Percentiles rank a stretch among this genome's conserved stretches.
Conservation (phyloP, 1,140 invertebrate genomes). For the Spodoptera frugiperda region DNA sequence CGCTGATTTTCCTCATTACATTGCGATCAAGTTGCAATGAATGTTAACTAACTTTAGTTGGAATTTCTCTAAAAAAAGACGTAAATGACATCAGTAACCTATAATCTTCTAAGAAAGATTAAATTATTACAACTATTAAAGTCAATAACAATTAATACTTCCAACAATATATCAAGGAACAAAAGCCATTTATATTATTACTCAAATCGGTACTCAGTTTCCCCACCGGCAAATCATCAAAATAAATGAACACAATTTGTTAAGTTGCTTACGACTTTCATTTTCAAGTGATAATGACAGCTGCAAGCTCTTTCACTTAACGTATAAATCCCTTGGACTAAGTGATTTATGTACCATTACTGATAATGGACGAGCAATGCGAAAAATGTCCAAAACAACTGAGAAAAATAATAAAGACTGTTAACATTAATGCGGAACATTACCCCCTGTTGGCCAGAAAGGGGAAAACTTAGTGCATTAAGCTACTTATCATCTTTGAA, state of each 20-base stretch:
- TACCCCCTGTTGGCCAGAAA: slow-evolving; percentile 8
- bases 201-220: slow-evolving; percentile 5
- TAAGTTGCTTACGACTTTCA: slow-evolving; percentile 26
- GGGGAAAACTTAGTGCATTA: slow-evolving; percentile 34
- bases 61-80: too few relatives aligned
- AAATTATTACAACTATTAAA: too few relatives aligned
- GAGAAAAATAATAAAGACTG: slow-evolving; percentile 35
- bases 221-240: slow-evolving; percentile 3
- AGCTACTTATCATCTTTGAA: slow-evolving; percentile 16
- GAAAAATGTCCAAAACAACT: slow-evolving; percentile 34
- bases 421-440: slow-evolving; percentile 27
- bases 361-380: slow-evolving; percentile 26
- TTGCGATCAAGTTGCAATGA: too few relatives aligned
- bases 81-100: too few relatives aligned
- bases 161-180: slow-evolving; percentile 4
- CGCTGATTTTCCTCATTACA: too few relatives aligned
- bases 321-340: background rate
- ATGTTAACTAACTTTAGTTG: too few relatives aligned
- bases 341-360: slow-evolving; percentile 37
- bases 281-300: slow-evolving; percentile 11
- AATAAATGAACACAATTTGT: slow-evolving; percentile 31
- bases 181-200: background rate
- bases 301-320: background rate
- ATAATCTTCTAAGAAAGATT: too few relatives aligned
- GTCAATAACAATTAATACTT: too few relatives aligned